Evolutionary conservation across 2,113 vertebrate species (phyloP), one percentile per base, ranked within the genome.

Genomic region (Sinocyclocheilus anophthalmus): DNA sequence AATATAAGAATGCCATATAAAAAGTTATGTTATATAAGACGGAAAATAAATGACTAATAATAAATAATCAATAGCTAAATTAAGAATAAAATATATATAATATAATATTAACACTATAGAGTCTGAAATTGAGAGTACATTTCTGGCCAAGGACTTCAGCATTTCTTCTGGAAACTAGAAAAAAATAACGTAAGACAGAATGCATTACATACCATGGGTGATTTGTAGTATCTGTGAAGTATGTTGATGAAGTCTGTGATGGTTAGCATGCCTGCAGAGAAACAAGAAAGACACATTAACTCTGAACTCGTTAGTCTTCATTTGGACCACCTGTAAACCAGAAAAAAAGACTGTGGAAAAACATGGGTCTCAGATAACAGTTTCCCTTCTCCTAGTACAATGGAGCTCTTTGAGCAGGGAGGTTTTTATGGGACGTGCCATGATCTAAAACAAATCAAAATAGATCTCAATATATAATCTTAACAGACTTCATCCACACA

Each of bases 201-300:
- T 14, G 61, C 13, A 33, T 83, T 18, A 92, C 94, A 39, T 93
- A 99, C 98, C 98, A 99, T 96, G 9, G 98, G 98, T 82, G 98
- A 99, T 90, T 99, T 99, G 93, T 99, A 99, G 94, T 99, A 99
- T 97, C 98, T 96, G 95, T 99, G 98, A 83, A 99, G 96, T 93
- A 99, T 99, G 93, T 99, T 99, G 95, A 99, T 99, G 96, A 99
- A 99, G 95, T 99, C 98, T 95, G 98, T 99, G 95, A 99, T 99
- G 89, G 98, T 99, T 94, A 99, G 94, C 98, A 99, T 99, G 93
- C 98, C 98, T 99, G 86, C 3, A 83, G 11, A 76, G 37, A 84
- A 63, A 50, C 42, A 20, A 30, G 20, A 76, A n/a, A 63, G 20
- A 80, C 14, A 61, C 24, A 61, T 72, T 30, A 63, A 53, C 30